phyloP scores from a whole-genome alignment of 2,888 invertebrate species.

The Mechanitis messenoides region DNA sequence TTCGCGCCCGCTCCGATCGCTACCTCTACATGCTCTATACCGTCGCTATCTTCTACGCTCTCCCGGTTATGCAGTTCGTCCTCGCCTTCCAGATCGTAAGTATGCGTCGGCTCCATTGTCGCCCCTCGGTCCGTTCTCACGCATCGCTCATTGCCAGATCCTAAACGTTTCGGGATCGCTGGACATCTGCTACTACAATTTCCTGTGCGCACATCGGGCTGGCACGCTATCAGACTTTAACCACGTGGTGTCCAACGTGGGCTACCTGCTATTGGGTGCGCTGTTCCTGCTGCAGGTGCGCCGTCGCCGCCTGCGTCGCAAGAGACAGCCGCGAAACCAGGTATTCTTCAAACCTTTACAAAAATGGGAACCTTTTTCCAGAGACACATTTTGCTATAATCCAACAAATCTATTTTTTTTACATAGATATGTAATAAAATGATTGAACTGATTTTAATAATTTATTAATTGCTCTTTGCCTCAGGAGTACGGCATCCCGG shows the following conservation, averaged over 20 bases:
- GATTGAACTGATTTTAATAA: no score
- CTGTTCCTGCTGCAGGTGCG: constrained; percentile 84
- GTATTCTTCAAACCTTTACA: constrained; percentile 27
- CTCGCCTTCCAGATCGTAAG: constrained; percentile 84
- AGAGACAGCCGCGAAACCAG: constrained; percentile 45
- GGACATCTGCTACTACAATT: constrained; percentile 95
- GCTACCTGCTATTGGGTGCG: constrained; percentile 87
- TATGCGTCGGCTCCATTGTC: background rate
- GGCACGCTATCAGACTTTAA: constrained; percentile 88
- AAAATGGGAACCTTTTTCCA: background rate
- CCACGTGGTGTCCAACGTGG: constrained; percentile 90
- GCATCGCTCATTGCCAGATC: constrained; percentile 61
- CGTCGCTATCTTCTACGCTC: constrained; percentile 89
- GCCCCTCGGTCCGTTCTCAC: background rate
- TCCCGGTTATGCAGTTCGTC: constrained; percentile 91
- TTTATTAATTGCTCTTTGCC: background rate
- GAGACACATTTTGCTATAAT: background rate
- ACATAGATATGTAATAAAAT: no score
- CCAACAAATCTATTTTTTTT: no score
- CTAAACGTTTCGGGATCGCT: constrained; percentile 89
- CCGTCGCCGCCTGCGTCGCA: constrained; percentile 45
- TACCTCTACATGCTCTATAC: constrained; percentile 80
- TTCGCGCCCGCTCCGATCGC: constrained; percentile 71
- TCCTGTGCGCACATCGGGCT: constrained; percentile 88
- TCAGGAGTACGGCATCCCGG: constrained; percentile 85